Percentiles rank a stretch among this genome's conserved stretches.
phyloP scores from a whole-genome alignment of 2,888 invertebrate species.

The Euplagia quadripunctaria region DNA sequence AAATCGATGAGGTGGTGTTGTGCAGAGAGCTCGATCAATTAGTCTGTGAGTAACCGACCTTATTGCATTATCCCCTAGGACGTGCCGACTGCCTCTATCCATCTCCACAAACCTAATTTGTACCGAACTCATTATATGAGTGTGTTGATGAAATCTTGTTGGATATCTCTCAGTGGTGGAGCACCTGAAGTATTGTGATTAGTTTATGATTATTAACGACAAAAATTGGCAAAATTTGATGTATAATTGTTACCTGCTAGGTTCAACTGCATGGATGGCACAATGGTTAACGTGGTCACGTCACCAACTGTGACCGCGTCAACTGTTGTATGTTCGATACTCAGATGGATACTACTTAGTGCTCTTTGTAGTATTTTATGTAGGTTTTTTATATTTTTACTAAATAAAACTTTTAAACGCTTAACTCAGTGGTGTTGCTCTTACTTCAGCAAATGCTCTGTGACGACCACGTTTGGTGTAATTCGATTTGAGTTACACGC shows the following conservation, averaged over 20 bases:
- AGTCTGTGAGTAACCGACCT: constrained; percentile 42
- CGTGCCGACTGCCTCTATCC: constrained; percentile 36
- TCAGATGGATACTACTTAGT: too few relatives aligned
- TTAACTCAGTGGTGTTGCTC: too few relatives aligned
- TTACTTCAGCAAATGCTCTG: background rate
- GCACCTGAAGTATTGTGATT: too few relatives aligned
- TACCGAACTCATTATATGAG: constrained; percentile 28
- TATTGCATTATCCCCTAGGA: constrained; percentile 52
- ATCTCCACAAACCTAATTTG: constrained; percentile 51
- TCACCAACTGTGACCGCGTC: too few relatives aligned
- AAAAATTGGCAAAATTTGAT: background rate
- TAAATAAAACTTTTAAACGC: too few relatives aligned
- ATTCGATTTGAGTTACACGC: too few relatives aligned
- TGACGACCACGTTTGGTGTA: background rate
- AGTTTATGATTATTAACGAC: background rate
- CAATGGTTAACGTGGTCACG: too few relatives aligned
- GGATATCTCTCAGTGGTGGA: background rate
- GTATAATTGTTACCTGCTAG: too few relatives aligned
- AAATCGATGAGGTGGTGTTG: constrained; percentile 8
- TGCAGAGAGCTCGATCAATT: constrained; percentile 54
- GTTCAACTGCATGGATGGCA: too few relatives aligned
- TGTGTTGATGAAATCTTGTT: constrained; percentile 15
- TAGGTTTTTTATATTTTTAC: too few relatives aligned
- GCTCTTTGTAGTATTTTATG: too few relatives aligned
- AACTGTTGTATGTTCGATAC: too few relatives aligned